Conservation (phyloP, 2,113 vertebrate genomes). For the Galemys pyrenaicus region DNA sequence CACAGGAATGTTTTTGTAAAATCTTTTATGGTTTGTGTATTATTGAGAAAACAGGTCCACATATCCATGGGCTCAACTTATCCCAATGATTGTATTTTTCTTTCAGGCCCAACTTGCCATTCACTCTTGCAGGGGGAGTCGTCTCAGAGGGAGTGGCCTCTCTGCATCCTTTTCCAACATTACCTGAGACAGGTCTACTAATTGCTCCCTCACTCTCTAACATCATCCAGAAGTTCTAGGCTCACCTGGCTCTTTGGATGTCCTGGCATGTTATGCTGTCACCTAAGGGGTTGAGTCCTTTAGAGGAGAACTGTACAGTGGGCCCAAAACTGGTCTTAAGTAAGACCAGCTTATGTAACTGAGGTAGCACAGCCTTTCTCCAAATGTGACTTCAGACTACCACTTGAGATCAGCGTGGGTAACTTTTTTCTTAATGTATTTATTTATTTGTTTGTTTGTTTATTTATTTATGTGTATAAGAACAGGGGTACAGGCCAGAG, state of each 20-base stretch:
- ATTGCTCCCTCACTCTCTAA: not conserved
- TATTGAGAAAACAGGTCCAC: not conserved
- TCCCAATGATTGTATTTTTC: not conserved
- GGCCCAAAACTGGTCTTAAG: not conserved
- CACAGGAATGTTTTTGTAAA: not conserved
- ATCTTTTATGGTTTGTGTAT: not conserved
- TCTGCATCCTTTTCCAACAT: not conserved
- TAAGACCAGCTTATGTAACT: fast-evolving
- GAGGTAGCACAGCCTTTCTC: not conserved
- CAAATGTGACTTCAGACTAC: not conserved
- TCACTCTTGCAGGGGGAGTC: not conserved
- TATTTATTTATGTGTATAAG: too few relatives aligned
- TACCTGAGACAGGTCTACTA: not conserved
- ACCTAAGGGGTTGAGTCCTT: not conserved
- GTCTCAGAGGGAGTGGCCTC: not conserved
- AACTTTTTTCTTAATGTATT: too few relatives aligned
- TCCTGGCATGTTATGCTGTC: not conserved
- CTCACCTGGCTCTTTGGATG: not conserved
- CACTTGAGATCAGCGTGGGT: not conserved
- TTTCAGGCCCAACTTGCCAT: not conserved
- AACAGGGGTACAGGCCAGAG: too few relatives aligned
- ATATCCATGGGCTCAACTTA: not conserved
- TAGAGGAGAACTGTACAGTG: not conserved
- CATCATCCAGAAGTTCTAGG: not conserved
- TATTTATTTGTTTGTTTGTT: too few relatives aligned